Evolutionary conservation across 2,888 invertebrate species (phyloP), one percentile per base, ranked within the genome.

Genomic region (Seladonia tumulorum): DNA sequence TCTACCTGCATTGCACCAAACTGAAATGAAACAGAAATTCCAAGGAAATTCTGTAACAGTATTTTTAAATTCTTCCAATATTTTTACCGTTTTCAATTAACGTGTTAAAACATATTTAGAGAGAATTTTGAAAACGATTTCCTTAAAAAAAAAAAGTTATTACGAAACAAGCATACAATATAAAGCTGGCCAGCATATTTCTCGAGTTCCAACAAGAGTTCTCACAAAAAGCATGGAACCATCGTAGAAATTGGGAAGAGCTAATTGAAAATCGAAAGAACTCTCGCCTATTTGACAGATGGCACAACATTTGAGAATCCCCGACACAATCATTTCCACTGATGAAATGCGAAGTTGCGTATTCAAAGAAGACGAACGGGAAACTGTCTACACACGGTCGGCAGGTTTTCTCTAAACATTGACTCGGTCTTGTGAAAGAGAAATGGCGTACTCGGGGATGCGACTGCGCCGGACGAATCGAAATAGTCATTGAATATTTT

Each of bases 331-430:
- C 16, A 35, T 35, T 0, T 3, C 66, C 29, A 16, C 18, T 18
- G 8, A 18, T 8, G 18, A 18, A 35, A 35, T 18, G 10, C 66
- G 66, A 66, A 18, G 66, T 29, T 29, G 25, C 35, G 35, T 29
- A 18, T 35, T 29, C 18, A 22, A 8, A 2, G 60, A 66, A 35
- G 70, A 42, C n/a, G 39, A 12, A 39, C 68, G 68, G 35, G 42
- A 42, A 70, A 39, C 68, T 8, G 14, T 49, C 49, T 39, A 5
- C 3, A 53, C 22, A 53, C 22, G 42, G 10, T n/a, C 71, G 29
- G 42, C n/a, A 18, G 18, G 66, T 66, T 66, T 66, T 35, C 66
- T 66, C 66, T 66, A 66, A 66, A 66, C 71, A 45, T 71, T 42
- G 7, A n/a, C 71, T 16, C 45, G 71, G 45, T 14, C n/a, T 42